A percentile compares a stretch with the other conserved stretches of the same genome.
phyloP scores from a whole-genome alignment of 2,113 vertebrate species.

The Nothobranchius furzeri region DNA sequence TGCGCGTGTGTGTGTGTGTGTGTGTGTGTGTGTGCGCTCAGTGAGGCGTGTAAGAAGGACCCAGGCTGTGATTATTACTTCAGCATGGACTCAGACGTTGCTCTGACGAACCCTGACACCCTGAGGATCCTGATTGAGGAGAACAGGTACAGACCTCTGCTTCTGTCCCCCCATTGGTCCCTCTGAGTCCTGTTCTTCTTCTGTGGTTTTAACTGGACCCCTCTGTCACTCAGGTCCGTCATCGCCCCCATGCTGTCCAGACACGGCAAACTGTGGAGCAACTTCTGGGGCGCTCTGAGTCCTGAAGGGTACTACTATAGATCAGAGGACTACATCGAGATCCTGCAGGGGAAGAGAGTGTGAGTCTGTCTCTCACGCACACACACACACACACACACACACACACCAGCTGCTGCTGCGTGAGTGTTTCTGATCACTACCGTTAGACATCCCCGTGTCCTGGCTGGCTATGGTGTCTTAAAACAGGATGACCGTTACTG shows the following conservation, averaged over 20 bases:
- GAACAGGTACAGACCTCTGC: slow-evolving; percentile 48
- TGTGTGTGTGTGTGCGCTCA: slow-evolving; percentile 21
- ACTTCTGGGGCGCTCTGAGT: slow-evolving; percentile 73
- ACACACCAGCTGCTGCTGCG: too few relatives aligned
- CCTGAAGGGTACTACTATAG: slow-evolving; percentile 70
- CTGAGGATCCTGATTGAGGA: slow-evolving; percentile 66
- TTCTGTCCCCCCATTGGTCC: rapidly evolving
- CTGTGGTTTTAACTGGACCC: neutral
- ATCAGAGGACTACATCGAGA: slow-evolving; percentile 74
- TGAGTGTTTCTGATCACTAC: too few relatives aligned
- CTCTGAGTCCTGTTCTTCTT: neutral
- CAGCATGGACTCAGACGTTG: slow-evolving; percentile 70
- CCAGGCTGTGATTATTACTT: slow-evolving; percentile 66
- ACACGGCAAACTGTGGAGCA: slow-evolving; percentile 73
- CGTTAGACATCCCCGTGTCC: too few relatives aligned
- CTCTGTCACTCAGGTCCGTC: slow-evolving; percentile 36
- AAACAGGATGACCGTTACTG: too few relatives aligned
- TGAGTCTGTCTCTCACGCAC: slow-evolving; percentile 19
- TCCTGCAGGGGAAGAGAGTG: slow-evolving; percentile 68
- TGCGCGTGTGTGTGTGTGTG: too few relatives aligned
- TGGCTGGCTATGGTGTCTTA: too few relatives aligned
- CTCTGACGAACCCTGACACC: slow-evolving; percentile 51
- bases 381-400: too few relatives aligned
- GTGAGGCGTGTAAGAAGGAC: slow-evolving; percentile 54
- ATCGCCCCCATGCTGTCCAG: slow-evolving; percentile 64